A percentile compares a stretch with the other conserved stretches of the same genome.
phyloP scores from a whole-genome alignment of 2,113 vertebrate genomes.

The Vombatus ursinus region DNA sequence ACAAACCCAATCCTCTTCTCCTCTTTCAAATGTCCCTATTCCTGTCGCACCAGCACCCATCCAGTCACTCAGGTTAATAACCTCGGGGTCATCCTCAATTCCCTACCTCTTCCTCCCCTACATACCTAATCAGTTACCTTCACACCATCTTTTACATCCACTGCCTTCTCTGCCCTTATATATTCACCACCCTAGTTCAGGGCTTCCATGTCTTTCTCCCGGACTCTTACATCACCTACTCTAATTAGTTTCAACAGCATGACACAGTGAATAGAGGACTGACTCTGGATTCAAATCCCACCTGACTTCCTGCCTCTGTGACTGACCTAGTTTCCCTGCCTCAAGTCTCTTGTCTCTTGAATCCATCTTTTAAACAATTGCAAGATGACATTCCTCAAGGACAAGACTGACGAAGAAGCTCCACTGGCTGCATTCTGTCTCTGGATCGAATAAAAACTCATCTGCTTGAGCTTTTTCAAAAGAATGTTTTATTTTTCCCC shows the following conservation, averaged over 20 bases:
- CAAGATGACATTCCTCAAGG: background rate
- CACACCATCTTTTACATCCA: background rate
- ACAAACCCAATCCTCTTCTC: too few relatives aligned
- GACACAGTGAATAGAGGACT: background rate
- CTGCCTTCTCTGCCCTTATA: background rate
- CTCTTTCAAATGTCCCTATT: too few relatives aligned
- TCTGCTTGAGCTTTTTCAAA: background rate
- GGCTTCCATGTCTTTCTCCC: background rate
- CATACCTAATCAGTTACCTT: background rate
- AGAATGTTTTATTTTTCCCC: background rate
- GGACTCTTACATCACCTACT: background rate
- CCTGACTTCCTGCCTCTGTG: background rate
- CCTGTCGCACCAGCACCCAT: too few relatives aligned
- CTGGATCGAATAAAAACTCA: background rate
- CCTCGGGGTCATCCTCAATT: too few relatives aligned
- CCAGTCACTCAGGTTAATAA: too few relatives aligned
- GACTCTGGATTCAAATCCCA: background rate
- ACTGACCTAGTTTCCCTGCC: background rate
- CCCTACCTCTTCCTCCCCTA: too few relatives aligned
- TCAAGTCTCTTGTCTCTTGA: background rate
- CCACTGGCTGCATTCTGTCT: background rate
- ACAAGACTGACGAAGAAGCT: background rate
- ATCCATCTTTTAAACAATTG: background rate
- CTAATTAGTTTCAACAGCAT: background rate
- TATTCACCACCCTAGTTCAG: background rate